These are phyloP conservation scores for Dendrocopos noguchii DNA, from an alignment of 2,113 vertebrate species.

Conservation along the genomic window DNA sequence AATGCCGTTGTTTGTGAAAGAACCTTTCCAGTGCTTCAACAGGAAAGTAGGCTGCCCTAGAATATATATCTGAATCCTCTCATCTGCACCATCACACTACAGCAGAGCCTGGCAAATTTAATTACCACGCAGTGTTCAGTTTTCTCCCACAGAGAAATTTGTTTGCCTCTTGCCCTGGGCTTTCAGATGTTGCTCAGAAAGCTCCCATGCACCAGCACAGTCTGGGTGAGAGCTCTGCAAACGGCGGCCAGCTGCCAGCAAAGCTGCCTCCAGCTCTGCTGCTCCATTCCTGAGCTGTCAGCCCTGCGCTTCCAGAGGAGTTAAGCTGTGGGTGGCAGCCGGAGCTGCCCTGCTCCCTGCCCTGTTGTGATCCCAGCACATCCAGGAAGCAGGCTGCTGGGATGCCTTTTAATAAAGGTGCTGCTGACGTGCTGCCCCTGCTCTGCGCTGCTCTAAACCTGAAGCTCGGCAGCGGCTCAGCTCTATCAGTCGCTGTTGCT, in stretches of 20 bases:
- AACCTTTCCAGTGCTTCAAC: neutral
- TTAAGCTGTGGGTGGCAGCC: neutral
- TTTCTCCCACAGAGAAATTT: slow-evolving; percentile 28
- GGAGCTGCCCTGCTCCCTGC: neutral
- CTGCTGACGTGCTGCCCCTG: accelerated
- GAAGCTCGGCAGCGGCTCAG: neutral
- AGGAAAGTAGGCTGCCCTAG: neutral
- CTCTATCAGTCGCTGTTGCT: neutral
- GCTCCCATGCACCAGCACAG: neutral
- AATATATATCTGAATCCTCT: neutral
- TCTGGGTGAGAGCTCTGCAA: neutral
- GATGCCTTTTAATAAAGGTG: neutral
- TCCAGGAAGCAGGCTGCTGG: neutral
- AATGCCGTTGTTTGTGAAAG: neutral
- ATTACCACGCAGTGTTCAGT: neutral
- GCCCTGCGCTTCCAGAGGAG: neutral
- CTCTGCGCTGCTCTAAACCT: neutral
- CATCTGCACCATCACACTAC: neutral
- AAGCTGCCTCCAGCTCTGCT: slow-evolving; percentile 45
- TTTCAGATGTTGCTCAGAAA: neutral
- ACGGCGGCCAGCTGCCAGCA: slow-evolving; percentile 27
- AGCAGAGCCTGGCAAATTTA: slow-evolving; percentile 27
- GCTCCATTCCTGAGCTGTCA: neutral
- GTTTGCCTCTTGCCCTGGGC: slow-evolving; percentile 49
- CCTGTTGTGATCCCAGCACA: neutral